These are phyloP conservation scores for Pseudobourletiella spinata DNA, from an alignment of 1,140 invertebrate species.

Conservation along the genomic window DNA sequence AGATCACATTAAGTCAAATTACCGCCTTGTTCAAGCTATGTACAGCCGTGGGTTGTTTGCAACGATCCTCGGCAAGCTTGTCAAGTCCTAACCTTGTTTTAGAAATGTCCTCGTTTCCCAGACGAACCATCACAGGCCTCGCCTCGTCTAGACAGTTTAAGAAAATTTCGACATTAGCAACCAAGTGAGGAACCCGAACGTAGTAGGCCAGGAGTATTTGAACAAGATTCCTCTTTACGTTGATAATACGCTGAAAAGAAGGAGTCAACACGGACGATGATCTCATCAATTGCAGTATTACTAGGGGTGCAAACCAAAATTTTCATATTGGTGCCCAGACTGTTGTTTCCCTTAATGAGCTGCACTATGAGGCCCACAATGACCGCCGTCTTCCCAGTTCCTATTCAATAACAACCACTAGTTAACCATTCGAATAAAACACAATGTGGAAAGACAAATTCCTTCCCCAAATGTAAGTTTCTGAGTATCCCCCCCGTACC, in stretches of 20 bases:
- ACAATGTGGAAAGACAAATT: not conserved
- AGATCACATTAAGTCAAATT: no score
- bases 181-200: not conserved
- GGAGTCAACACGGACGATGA: conserved; percentile 16
- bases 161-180: not conserved
- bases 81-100: not conserved
- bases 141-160: not conserved
- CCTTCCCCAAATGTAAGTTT: no score
- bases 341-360: not conserved
- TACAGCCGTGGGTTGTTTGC: not conserved
- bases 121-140: not conserved
- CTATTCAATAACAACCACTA: not conserved
- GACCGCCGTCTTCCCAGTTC: conserved; percentile 30
- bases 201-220: no score
- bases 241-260: not conserved
- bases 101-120: not conserved
- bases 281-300: conserved; percentile 32
- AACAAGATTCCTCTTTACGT: not conserved
- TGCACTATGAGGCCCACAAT: conserved; percentile 29
- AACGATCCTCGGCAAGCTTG: not conserved
- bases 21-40: not conserved
- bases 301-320: conserved; percentile 32
- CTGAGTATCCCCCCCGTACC: no score
- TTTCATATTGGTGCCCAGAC: not conserved
- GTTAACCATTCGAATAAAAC: not conserved